phyloP scores from a whole-genome alignment of 2,113 vertebrate genomes.

The Brachirus orientalis region DNA sequence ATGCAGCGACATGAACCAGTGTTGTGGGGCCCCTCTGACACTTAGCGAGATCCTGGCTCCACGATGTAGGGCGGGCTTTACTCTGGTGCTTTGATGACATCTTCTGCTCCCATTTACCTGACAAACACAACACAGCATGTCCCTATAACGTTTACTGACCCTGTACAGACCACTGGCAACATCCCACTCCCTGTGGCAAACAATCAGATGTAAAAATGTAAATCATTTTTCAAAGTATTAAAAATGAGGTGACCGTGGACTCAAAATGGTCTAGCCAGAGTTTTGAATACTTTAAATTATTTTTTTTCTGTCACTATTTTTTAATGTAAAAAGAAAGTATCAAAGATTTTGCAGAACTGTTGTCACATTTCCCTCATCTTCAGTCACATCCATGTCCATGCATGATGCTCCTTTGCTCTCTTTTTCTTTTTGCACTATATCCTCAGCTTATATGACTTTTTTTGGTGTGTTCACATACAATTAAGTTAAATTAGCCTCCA shows the following conservation, averaged over 20 bases:
- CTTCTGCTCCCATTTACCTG: slow-evolving; percentile 49
- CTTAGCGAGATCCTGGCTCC: slow-evolving; percentile 38
- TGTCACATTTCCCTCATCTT: slow-evolving; percentile 48
- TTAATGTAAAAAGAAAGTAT: slow-evolving; percentile 64
- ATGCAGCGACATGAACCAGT: slow-evolving; percentile 55
- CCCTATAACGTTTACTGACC: slow-evolving; percentile 45
- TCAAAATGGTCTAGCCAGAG: slow-evolving; percentile 43
- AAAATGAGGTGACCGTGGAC: slow-evolving; percentile 32
- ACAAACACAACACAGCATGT: slow-evolving; percentile 50
- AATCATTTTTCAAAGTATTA: slow-evolving; percentile 71
- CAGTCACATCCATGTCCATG: slow-evolving; percentile 48
- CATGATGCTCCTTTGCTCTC: no score
- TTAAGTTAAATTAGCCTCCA: no score
- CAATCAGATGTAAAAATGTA: slow-evolving; percentile 88
- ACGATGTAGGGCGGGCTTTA: slow-evolving; percentile 44
- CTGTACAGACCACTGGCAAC: slow-evolving; percentile 44
- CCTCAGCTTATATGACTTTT: slow-evolving; percentile 60
- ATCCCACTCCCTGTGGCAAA: slow-evolving; percentile 84
- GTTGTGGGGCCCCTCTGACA: slow-evolving; percentile 44
- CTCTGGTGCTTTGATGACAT: slow-evolving; percentile 66
- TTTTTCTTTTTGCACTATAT: slow-evolving; percentile 85
- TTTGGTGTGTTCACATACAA: slow-evolving; percentile 51
- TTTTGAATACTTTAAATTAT: slow-evolving; percentile 70
- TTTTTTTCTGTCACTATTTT: slow-evolving; percentile 58
- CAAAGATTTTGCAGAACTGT: slow-evolving; percentile 62